Evolutionary conservation across 2,797 vertebrate species (phyloP), one percentile per base, ranked within the genome.

Genomic region (Coranthus polyacanthus): DNA sequence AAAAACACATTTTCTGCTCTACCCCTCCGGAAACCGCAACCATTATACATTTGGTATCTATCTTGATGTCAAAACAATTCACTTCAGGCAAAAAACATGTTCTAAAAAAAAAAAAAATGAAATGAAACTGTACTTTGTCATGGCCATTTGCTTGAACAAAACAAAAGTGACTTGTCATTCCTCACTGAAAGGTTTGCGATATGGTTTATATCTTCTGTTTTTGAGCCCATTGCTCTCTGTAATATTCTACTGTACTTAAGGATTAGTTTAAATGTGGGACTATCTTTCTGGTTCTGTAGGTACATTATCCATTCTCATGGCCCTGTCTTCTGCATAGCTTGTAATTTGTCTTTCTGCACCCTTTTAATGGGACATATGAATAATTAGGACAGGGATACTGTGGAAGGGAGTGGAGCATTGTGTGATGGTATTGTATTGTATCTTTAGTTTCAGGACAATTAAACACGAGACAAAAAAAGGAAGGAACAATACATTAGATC

Each of bases 11-110:
- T 55, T 1, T 12, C 20, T 26, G 17, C 45, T 57, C 37, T 18
- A 21, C 15, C 1, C 60, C 16, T 54, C 3, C 13, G 32, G 38
- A 45, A 39, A 15, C 0, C 22, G 1, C 7, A 74, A 29, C 2
- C 26, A 42, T 49, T 13, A 16, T 18, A 5, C 12, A 34, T 67
- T 54, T 50, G 18, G 17, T 32, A 43, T 70, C 50, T 11, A 22
- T 62, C 39, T 24, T 22, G 6, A 39, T 39, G 49, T 75, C 50
- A 64, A 72, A 75, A 54, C 61, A 67, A 44, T 54, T 52, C 7
- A 29, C 50, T 49, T 24, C 12, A 18, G 12, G 39, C 12, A 5
- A 26, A 26, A 21, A 49, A 42, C 0, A 6, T 11, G 12, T 16
- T 38, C 42, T 70, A 22, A 59, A 3, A n/a, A 37, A n/a, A 52